Evolutionary conservation across 2,113 vertebrate genomes (phyloP).

Genomic region (Trogon surrucura): DNA sequence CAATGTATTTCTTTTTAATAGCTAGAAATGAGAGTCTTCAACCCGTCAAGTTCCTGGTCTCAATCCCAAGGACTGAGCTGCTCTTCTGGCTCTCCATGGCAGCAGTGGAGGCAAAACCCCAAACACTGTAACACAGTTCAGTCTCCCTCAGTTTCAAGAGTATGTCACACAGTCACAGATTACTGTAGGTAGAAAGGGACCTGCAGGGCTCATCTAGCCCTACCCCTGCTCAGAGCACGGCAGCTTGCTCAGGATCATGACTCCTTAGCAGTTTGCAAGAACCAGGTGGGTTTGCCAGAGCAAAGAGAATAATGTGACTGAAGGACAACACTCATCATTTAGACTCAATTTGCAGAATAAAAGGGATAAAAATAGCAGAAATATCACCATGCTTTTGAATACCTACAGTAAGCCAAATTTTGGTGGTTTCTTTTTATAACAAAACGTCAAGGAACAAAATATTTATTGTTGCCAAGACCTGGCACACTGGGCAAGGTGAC

Average conservation of each 20-base stretch:
- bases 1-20: not conserved
- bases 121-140: not conserved
- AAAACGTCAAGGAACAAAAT: not conserved
- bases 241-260: not conserved
- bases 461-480: not conserved
- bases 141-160: not conserved
- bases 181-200: not conserved
- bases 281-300: not conserved
- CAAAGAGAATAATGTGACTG: not conserved
- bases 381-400: not conserved
- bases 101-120: not conserved
- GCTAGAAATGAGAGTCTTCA: not conserved
- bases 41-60: not conserved
- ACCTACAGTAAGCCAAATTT: not conserved
- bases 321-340: not conserved
- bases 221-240: not conserved
- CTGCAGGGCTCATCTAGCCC: not conserved
- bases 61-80: not conserved
- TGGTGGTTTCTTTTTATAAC: not conserved
- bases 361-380: not conserved
- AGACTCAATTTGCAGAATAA: not conserved
- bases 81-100: not conserved
- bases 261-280: not conserved
- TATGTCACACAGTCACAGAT: not conserved
- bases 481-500: not conserved